Conservation (phyloP, 2,797 vertebrate species). For the Sebastes steindachneri region DNA sequence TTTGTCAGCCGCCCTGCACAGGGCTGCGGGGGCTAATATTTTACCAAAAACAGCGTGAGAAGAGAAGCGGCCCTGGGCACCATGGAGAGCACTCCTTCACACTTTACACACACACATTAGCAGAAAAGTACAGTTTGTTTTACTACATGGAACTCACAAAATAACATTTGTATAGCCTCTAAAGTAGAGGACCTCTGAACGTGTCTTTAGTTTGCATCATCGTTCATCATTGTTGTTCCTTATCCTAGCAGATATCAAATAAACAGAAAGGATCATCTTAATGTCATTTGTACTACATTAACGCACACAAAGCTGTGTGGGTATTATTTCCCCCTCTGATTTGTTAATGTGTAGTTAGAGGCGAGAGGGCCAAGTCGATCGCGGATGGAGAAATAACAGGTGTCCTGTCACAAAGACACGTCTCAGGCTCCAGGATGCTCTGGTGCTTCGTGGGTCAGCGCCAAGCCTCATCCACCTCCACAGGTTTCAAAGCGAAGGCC, state of each 20-base stretch:
- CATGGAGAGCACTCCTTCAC: conserved; percentile 74
- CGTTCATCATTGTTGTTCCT: background rate
- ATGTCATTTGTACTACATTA: conserved; percentile 20
- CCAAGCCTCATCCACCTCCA: conserved; percentile 81
- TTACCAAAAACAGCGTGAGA: conserved; percentile 95
- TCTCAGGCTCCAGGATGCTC: conserved; percentile 80
- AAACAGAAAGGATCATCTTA: background rate
- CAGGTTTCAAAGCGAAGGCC: conserved; percentile 85
- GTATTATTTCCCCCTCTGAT: conserved; percentile 42
- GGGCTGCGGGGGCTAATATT: conserved; percentile 88
- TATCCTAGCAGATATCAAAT: background rate
- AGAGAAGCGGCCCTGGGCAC: conserved; percentile 80
- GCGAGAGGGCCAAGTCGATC: conserved; percentile 29
- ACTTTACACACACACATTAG: conserved; percentile 82
- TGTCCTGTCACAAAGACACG: conserved; percentile 81
- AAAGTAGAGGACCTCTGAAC: background rate
- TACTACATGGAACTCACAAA: conserved; percentile 25
- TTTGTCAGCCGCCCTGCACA: conserved; percentile 90
- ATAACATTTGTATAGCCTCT: conserved; percentile 46
- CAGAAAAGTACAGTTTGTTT: conserved; percentile 39
- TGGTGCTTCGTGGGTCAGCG: conserved; percentile 73
- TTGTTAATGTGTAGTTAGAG: conserved; percentile 40
- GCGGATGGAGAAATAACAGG: conserved; percentile 79
- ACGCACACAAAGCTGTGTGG: conserved; percentile 5
- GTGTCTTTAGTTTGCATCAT: background rate